Evolutionary conservation across 1,140 invertebrate species (phyloP).

Genomic region (Ephestia elutella): DNA sequence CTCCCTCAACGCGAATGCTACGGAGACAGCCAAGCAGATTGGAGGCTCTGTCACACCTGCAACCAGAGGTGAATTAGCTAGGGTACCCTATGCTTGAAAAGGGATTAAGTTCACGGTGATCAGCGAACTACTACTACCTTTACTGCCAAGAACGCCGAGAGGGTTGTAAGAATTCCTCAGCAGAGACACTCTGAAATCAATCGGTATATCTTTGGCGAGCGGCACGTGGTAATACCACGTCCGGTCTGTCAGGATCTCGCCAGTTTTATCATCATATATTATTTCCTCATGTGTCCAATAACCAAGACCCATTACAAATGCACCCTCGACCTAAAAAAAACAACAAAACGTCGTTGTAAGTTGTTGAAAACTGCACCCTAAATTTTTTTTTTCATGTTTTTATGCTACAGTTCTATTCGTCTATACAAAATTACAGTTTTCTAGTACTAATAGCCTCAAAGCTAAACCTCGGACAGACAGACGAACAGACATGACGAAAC

Average conservation of each 20-base stretch:
- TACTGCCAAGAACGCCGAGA: slow-evolving; percentile 81
- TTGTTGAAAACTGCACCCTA: too few species aligned
- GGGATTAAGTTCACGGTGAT: too few species aligned
- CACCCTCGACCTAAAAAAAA: slow-evolving; percentile 77
- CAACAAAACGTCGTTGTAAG: too few species aligned
- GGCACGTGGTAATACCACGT: slow-evolving; percentile 90
- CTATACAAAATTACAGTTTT: too few species aligned
- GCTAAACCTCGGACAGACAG: too few species aligned
- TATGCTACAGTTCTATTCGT: too few species aligned
- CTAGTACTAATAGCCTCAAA: too few species aligned
- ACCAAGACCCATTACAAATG: slow-evolving; percentile 89
- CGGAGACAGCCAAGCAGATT: slow-evolving; percentile 32
- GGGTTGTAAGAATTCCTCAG: slow-evolving; percentile 81
- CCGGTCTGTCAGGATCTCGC: slow-evolving; percentile 80
- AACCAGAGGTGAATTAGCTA: too few species aligned
- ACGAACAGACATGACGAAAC: too few species aligned
- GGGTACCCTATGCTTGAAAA: too few species aligned
- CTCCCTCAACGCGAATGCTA: slow-evolving; percentile 39
- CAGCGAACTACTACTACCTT: too few species aligned
- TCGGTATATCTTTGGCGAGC: slow-evolving; percentile 85
- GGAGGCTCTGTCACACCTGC: slow-evolving; percentile 42
- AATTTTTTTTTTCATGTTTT: too few species aligned
- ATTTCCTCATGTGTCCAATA: slow-evolving; percentile 84
- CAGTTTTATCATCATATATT: slow-evolving; percentile 78
- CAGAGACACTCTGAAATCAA: slow-evolving; percentile 84